These are phyloP conservation scores for Cylas formicarius DNA, from an alignment of 1,140 invertebrate species.

Conservation along the genomic window DNA sequence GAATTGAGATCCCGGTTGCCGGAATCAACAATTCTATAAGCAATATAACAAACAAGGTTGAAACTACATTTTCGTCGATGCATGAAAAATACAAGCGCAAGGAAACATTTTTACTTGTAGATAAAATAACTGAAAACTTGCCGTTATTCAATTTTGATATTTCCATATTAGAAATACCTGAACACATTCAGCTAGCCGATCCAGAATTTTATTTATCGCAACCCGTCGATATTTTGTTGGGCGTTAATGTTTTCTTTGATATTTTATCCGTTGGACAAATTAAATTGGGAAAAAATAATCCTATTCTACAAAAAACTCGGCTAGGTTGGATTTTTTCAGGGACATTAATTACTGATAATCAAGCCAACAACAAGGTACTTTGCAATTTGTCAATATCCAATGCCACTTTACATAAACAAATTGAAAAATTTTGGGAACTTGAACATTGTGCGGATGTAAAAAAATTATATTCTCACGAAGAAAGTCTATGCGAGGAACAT, in stretches of 20 bases:
- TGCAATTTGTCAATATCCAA: neutral
- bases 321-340: conserved; percentile 5
- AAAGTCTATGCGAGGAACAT: too few relatives aligned
- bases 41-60: neutral
- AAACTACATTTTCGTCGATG: conserved; percentile 1
- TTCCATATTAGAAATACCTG: conserved; percentile 2
- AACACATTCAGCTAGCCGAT: neutral
- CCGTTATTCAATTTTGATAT: neutral
- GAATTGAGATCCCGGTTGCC: too few relatives aligned
- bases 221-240: neutral
- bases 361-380: neutral
- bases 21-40: neutral
- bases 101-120: conserved; percentile 1
- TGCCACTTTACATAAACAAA: neutral
- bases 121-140: neutral
- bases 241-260: neutral
- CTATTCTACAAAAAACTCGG: neutral
- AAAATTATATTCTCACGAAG: too few relatives aligned
- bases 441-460: too few relatives aligned
- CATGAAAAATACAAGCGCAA: conserved; percentile 1
- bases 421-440: conserved; percentile 3
- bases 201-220: too few relatives aligned
- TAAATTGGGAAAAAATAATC: neutral
- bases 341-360: too few relatives aligned
- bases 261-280: conserved; percentile 1